Base-by-base conservation (phyloP, 2,888 invertebrate genomes). In the Mycogona germanica region DNA sequence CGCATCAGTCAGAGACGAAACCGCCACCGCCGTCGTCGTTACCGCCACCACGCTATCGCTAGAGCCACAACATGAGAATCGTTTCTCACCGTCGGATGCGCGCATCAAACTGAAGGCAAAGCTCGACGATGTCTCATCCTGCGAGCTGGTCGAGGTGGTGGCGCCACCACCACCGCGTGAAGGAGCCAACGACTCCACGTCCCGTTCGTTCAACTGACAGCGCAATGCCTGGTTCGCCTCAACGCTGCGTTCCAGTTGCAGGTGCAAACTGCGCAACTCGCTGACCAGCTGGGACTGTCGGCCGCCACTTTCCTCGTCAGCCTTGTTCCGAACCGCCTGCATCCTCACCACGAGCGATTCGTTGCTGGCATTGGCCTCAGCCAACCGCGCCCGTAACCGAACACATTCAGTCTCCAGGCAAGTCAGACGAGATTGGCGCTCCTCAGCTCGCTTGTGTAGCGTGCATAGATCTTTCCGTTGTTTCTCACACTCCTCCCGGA, bases 181-280 rank as follows among this genome's bases (percentile, higher is more conserved):
- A 12, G 19, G 7, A 41, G 41, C 14, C 17, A 9, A 9, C 7
- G 14, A 41, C 9, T 41, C 19, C 12, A 14, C 14, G 9, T 41
- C 21, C 12, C 7, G 7, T 14, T 38, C 25, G 35, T 37, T 48
- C 45, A 51, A 29, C 23, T 51, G 21, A 7, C 19, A n/a, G 2
- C 48, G 4, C 17, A 53, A 29, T 12, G 55, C 51, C 17, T 23
- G 14, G 25, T 53, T 55, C 21, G 52, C 32, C 25, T 52, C 45
- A 4, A 53, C 41, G 32, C 55, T 46, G 29, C 42, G 32, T 40
- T 55, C 47, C 21, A 55, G 25, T 41, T 55, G 55, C 12, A 35
- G n/a, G 9, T 45, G 51, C 30, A 55, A 41, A 46, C 29, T 52
- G 2, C 52, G 38, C 7, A 53, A 38, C 30, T 55, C 55, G 3